Evolutionary conservation across 2,113 vertebrate genomes (phyloP).

Genomic region (Stomatorhinus ivindoensis): DNA sequence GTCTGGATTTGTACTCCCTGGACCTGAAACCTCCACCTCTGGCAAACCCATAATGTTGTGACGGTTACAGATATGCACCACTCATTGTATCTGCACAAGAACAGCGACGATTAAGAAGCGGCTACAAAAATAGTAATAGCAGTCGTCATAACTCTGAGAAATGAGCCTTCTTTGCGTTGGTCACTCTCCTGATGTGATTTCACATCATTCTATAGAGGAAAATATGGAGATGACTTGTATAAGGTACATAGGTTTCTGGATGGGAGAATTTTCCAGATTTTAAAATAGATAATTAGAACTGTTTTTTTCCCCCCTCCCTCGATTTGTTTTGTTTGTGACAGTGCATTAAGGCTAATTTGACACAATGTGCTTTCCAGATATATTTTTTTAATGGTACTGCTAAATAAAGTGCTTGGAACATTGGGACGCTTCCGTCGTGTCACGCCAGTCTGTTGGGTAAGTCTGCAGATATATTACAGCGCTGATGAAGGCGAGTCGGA

Average conservation of each 20-base stretch:
- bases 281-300: not conserved
- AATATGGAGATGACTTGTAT: not conserved
- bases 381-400: not conserved
- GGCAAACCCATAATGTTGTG: not conserved
- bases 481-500: not conserved
- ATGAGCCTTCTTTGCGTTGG: not conserved
- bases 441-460: not conserved
- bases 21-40: no score
- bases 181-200: not conserved
- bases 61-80: not conserved
- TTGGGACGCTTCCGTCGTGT: not conserved
- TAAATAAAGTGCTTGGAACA: conserved; percentile 14
- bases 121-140: not conserved
- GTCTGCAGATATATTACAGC: not conserved
- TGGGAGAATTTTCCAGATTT: not conserved
- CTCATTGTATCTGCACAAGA: not conserved
- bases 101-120: not conserved
- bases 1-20: no score
- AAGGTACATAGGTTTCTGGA: not conserved
- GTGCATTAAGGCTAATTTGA: not conserved
- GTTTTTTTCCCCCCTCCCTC: not conserved
- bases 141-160: not conserved
- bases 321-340: not conserved
- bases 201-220: not conserved
- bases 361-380: not conserved